phyloP scores from a whole-genome alignment of 1,140 invertebrate genomes.

The Acromyrmex heyeri region DNA sequence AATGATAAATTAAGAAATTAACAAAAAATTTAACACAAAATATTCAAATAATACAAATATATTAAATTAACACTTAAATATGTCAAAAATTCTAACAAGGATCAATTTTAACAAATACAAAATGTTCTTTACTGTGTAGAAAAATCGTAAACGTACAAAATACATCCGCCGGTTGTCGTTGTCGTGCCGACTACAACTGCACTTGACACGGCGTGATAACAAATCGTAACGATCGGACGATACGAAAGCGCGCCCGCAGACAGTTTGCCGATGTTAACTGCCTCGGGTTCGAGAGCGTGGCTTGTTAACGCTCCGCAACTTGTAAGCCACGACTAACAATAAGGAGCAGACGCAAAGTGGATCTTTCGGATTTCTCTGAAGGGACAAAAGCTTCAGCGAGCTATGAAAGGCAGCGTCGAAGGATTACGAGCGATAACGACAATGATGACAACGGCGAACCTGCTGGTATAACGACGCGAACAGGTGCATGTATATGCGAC shows the following conservation, averaged over 20 bases:
- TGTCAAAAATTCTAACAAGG: too few species aligned
- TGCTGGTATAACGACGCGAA: constrained; percentile 61
- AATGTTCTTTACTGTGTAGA: neutral
- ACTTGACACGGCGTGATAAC: constrained; percentile 21
- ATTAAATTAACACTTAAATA: too few species aligned
- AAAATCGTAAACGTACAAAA: neutral
- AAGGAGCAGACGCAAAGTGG: constrained; percentile 60
- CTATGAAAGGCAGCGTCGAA: constrained; percentile 46
- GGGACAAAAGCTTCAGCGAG: constrained; percentile 66
- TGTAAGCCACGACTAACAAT: constrained; percentile 29
- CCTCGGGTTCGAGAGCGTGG: constrained; percentile 36
- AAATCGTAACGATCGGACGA: constrained; percentile 50
- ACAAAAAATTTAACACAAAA: too few species aligned
- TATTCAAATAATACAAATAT: too few species aligned
- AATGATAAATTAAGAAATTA: too few species aligned
- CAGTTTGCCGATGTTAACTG: constrained; percentile 43
- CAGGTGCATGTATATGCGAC: constrained; percentile 64
- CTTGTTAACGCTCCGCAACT: constrained; percentile 67
- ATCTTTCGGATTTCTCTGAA: constrained; percentile 65
- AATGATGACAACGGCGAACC: constrained; percentile 39
- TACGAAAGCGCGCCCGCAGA: constrained; percentile 28
- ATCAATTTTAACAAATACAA: too few species aligned
- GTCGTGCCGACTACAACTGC: neutral
- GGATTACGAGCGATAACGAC: constrained; percentile 68
- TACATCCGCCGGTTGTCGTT: neutral